Percentiles rank a stretch among this genome's conserved stretches.
Conservation (phyloP, 2,888 invertebrate genomes). For the Bellardia bayeri region DNA sequence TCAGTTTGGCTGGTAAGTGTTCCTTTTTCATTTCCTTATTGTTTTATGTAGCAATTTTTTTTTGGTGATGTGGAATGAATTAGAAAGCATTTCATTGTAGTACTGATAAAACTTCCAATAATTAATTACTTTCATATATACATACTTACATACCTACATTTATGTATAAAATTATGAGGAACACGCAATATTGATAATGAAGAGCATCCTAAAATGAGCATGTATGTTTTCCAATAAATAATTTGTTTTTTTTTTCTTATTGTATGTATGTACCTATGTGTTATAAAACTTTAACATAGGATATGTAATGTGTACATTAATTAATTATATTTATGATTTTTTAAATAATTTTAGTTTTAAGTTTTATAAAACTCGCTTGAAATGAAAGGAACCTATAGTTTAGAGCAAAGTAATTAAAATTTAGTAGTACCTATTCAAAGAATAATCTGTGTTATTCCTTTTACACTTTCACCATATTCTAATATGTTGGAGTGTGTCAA, state of each 20-base stretch:
- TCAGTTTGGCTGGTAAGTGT: slow-evolving; percentile 90
- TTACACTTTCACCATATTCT: too few species aligned
- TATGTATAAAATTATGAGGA: slow-evolving; percentile 1
- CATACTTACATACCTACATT: neutral
- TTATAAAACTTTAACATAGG: too few species aligned
- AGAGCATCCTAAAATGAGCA: slow-evolving; percentile 43
- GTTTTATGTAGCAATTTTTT: slow-evolving; percentile 28
- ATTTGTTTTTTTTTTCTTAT: neutral
- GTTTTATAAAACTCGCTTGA: too few species aligned
- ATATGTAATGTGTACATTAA: too few species aligned
- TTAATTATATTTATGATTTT: too few species aligned
- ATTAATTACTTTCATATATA: neutral
- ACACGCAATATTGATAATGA: slow-evolving; percentile 31
- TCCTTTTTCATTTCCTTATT: slow-evolving; percentile 22
- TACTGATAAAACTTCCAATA: slow-evolving; percentile 12
- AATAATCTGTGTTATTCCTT: too few species aligned
- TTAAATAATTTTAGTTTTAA: too few species aligned
- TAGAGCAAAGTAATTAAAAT: too few species aligned
- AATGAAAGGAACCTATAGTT: too few species aligned
- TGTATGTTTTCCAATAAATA: slow-evolving; percentile 29
- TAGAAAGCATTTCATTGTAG: slow-evolving; percentile 60
- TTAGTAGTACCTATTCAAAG: too few species aligned
- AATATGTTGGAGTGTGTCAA: too few species aligned
- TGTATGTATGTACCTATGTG: neutral
- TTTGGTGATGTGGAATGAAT: slow-evolving; percentile 67